Base-by-base conservation (phyloP, 2,797 vertebrate genomes). In the Trachops cirrhosus region DNA sequence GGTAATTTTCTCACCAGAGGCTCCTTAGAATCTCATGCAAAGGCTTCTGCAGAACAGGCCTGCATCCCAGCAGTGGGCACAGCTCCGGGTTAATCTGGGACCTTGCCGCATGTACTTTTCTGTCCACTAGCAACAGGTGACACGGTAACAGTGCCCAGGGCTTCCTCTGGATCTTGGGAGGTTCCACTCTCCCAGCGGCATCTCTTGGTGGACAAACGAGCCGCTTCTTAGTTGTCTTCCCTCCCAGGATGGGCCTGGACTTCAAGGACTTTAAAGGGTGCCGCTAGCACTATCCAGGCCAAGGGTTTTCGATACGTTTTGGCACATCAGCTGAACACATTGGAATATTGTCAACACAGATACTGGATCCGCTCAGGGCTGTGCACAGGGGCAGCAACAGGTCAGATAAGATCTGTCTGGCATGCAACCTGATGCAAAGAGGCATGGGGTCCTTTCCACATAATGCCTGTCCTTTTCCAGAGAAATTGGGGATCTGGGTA, bases 351-450 rank as follows among this genome's bases (percentile, higher is more conserved):
- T 97, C 97, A 96, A 86, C 97, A 95, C 91, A 79, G 95, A 95
- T 79, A 57, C 92, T 95, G 96, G 78, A 96, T 88, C 83, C 0
- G 18, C 95, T 96, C 88, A 50, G 77, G 83, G 57, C 88, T 92
- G 84, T 44, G 41, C 80, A 67, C 3, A 8, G 92, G 92, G 79
- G 74, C 22, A 70, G 88, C 15, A 50, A 15, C 52, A 24, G 94
- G 92, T 86, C 96, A 86, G 96, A 96, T 96, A 89, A 96, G 95
- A 96, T 96, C 96, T 93, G 95, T 84, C 89, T 91, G 96, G 96
- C 83, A 34, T 29, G 89, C 46, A 75, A 87, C 96, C 90, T 77
- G 75, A 11, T 67, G 64, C 44, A 24, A 46, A 89, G 80, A 93
- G 91, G 75, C 74, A 87, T 18, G 67, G 46, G 89, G 78, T 75